A percentile compares a stretch with the other conserved stretches of the same genome.
These are phyloP conservation scores for Tragelaphus imberbis DNA, from an alignment of 2,113 vertebrate genomes.

Conservation along the genomic window DNA sequence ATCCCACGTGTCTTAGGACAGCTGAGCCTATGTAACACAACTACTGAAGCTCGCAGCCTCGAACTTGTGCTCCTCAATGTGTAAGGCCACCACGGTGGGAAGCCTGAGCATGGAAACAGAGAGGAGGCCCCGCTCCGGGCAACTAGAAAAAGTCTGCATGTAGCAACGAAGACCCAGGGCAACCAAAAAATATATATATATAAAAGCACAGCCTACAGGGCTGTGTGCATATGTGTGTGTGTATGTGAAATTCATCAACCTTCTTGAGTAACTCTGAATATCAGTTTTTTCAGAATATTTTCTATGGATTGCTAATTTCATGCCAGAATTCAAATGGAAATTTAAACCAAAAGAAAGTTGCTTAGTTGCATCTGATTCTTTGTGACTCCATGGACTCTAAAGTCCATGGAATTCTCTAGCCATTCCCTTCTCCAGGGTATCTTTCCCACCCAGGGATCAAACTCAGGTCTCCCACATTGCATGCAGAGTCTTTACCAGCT, in stretches of 20 bases:
- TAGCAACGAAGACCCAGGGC: neutral
- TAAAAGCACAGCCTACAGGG: neutral
- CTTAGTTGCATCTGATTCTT: neutral
- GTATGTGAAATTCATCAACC: neutral
- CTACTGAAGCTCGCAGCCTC: no score
- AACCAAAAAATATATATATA: neutral
- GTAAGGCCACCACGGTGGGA: no score
- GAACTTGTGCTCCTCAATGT: no score
- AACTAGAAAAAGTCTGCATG: neutral
- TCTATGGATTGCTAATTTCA: neutral
- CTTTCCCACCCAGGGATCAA: fast-evolving
- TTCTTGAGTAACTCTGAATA: slow-evolving; percentile 21
- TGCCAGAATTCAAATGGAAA: slow-evolving; percentile 14
- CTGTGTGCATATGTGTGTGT: neutral
- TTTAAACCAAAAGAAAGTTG: neutral
- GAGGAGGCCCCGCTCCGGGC: fast-evolving
- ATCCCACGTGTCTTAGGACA: no score
- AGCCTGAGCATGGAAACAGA: neutral
- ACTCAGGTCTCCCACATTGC: neutral
- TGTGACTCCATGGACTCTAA: neutral
- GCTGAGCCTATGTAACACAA: no score
- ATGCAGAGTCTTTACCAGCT: neutral
- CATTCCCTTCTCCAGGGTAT: neutral
- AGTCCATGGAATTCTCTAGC: neutral
- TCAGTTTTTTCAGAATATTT: neutral